phyloP scores from a whole-genome alignment of 2,888 invertebrate genomes.

The Onthophagus sagittarius region DNA sequence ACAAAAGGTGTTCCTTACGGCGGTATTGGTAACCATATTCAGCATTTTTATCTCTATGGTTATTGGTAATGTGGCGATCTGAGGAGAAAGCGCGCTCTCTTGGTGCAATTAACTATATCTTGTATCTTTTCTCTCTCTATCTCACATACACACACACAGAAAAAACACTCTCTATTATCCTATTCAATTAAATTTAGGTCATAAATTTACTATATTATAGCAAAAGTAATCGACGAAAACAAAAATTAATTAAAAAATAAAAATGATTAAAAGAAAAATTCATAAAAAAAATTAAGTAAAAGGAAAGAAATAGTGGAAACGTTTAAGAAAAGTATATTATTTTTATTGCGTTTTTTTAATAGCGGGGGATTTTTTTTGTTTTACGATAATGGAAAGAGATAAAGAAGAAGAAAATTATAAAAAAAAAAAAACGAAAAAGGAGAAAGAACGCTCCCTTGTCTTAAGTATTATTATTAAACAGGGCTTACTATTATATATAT shows the following conservation, averaged over 20 bases:
- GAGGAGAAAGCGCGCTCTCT: conserved; percentile 16
- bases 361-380: background rate
- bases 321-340: too few relatives aligned
- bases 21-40: conserved; percentile 46
- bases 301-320: too few relatives aligned
- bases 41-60: conserved; percentile 42
- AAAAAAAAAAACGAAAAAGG: conserved; percentile 16
- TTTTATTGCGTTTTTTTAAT: background rate
- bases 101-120: conserved; percentile 20
- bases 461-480: conserved; percentile 48
- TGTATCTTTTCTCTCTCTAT: background rate
- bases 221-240: background rate
- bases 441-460: conserved; percentile 24
- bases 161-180: conserved; percentile 5
- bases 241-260: background rate
- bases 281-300: too few relatives aligned
- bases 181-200: conserved; percentile 14
- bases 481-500: conserved; percentile 41
- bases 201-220: conserved; percentile 10
- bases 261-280: background rate
- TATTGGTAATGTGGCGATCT: conserved; percentile 28
- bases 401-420: too few relatives aligned
- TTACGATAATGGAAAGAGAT: background rate
- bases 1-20: conserved; percentile 53
- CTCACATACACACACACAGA: conserved; percentile 15